These are phyloP conservation scores for Lasioglossum pauxillum DNA, from an alignment of 2,888 invertebrate species.

Conservation along the genomic window DNA sequence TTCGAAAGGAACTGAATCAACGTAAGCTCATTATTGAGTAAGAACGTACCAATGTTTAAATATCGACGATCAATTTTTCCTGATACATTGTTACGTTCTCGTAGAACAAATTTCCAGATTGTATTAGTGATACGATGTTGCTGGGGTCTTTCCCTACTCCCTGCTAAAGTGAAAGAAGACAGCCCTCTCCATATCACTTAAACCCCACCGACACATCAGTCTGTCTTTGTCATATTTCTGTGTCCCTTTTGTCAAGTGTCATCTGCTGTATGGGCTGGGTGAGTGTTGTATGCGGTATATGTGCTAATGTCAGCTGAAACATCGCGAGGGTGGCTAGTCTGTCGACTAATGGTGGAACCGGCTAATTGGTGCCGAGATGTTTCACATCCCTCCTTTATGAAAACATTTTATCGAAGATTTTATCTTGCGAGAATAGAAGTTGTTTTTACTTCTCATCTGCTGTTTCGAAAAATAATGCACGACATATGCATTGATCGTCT, in stretches of 20 bases:
- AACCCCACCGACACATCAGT: background rate
- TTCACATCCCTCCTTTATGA: too few relatives aligned
- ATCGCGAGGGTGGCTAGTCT: background rate
- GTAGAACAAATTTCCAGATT: background rate
- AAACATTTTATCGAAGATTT: constrained; percentile 3
- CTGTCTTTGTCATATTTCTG: constrained; percentile 2
- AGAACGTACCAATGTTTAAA: background rate
- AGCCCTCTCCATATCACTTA: background rate
- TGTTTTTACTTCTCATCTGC: background rate
- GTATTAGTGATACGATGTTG: background rate
- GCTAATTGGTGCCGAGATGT: background rate
- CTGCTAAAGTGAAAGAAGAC: background rate
- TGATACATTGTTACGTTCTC: background rate
- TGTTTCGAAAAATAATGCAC: background rate
- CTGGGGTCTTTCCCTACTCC: background rate
- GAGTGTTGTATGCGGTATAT: background rate
- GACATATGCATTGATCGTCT: too few relatives aligned
- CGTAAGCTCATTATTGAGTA: too few relatives aligned
- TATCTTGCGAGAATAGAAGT: background rate
- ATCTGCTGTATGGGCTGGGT: background rate
- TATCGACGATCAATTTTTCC: background rate
- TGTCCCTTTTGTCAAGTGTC: constrained; percentile 6
- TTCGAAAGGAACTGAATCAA: background rate
- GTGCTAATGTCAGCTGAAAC: constrained; percentile 6
- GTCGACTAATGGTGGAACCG: background rate